phyloP scores from a whole-genome alignment of 2,113 vertebrate genomes.

The Rhea pennata region DNA sequence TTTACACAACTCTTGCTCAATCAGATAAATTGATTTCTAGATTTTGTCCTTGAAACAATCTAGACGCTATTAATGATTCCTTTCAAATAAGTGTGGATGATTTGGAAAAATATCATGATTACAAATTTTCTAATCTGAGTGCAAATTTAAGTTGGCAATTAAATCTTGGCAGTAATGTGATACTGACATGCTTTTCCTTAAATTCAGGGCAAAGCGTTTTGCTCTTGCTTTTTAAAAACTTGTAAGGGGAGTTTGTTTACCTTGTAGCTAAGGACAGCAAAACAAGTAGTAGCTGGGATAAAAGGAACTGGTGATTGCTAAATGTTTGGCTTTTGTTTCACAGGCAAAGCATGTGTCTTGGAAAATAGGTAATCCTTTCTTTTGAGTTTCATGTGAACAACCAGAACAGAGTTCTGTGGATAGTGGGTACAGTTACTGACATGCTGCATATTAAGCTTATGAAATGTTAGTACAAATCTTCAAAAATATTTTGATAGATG shows the following conservation, averaged over 20 bases:
- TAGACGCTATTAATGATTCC: not conserved
- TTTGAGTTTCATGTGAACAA: not conserved
- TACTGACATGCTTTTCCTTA: not conserved
- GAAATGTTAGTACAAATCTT: slow-evolving; percentile 20
- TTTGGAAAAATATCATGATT: not conserved
- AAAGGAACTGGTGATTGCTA: not conserved
- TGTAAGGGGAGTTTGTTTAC: not conserved
- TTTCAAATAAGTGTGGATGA: not conserved
- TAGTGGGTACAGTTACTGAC: not conserved
- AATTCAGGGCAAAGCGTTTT: not conserved
- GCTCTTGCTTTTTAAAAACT: not conserved
- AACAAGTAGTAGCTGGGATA: not conserved
- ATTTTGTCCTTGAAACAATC: not conserved
- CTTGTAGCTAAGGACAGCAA: not conserved
- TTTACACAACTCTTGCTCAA: not conserved
- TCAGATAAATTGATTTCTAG: not conserved
- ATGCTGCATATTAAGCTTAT: not conserved
- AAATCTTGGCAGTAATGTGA: not conserved
- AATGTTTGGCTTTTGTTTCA: not conserved
- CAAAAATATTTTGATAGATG: slow-evolving; percentile 37
- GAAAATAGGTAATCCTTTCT: not conserved
- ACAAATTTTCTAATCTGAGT: not conserved
- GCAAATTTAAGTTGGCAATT: not conserved
- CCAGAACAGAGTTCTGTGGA: not conserved
- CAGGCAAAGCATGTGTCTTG: not conserved